phyloP scores from a whole-genome alignment of 2,888 invertebrate genomes.

The Sarcophaga subvicina region DNA sequence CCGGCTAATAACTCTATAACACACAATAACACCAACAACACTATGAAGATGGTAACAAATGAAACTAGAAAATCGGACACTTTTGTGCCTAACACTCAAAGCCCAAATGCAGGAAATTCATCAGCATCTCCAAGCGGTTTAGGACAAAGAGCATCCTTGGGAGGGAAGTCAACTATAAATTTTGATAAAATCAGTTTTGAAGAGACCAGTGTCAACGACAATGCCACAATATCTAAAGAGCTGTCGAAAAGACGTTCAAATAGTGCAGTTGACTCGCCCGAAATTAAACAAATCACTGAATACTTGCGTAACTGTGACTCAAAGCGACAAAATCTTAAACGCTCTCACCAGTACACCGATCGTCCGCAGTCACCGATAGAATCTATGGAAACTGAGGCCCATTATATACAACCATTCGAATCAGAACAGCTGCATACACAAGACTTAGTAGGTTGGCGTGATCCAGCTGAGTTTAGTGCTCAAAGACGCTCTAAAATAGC shows the following conservation, averaged over 20 bases:
- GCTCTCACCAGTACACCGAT: conserved; percentile 61
- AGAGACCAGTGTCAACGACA: conserved; percentile 71
- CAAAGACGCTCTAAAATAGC: conserved; percentile 72
- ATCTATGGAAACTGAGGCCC: conserved; percentile 72
- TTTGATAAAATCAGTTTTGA: conserved; percentile 80
- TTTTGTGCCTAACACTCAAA: conserved; percentile 75
- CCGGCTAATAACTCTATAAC: conserved; percentile 15
- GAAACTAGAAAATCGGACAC: conserved; percentile 63
- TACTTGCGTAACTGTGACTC: conserved; percentile 78
- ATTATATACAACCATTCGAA: conserved; percentile 78
- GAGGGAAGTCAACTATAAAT: conserved; percentile 75
- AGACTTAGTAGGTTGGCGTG: conserved; percentile 89
- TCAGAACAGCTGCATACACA: conserved; percentile 81
- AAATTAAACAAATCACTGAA: conserved; percentile 79
- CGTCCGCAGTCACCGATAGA: conserved; percentile 52
- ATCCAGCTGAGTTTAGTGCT: conserved; percentile 81
- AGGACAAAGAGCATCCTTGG: conserved; percentile 70
- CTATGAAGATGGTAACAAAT: conserved; percentile 24
- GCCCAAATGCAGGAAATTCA: conserved; percentile 63
- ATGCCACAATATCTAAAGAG: conserved; percentile 29
- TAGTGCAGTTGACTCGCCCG: conserved; percentile 72
- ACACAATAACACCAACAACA: conserved; percentile 17
- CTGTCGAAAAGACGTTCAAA: conserved; percentile 35
- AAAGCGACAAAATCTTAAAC: conserved; percentile 76
- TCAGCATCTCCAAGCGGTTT: conserved; percentile 47